These are phyloP conservation scores for Tokudaia tokunoshimensis DNA, from an alignment of 2,797 vertebrate species.

Conservation along the genomic window DNA sequence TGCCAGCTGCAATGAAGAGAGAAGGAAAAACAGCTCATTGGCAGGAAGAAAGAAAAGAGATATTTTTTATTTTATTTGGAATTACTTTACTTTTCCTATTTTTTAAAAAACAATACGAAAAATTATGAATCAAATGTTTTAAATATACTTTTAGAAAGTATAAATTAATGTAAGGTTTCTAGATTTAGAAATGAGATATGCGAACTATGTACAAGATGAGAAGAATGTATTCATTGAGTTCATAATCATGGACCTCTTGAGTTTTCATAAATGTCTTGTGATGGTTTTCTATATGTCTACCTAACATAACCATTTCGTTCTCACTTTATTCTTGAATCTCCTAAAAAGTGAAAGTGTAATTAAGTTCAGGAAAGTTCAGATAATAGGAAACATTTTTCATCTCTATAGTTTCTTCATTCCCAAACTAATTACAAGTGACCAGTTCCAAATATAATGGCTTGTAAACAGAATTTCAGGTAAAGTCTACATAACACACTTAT, in stretches of 20 bases:
- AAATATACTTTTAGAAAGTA: slow-evolving; percentile 29
- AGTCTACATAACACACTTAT: too few relatives aligned
- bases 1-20: slow-evolving; percentile 90
- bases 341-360: slow-evolving; percentile 2
- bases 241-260: not conserved
- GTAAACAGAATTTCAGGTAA: not conserved
- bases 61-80: not conserved
- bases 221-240: not conserved
- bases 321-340: slow-evolving; percentile 34
- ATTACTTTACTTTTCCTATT: not conserved
- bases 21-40: slow-evolving; percentile 25
- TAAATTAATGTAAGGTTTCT: not conserved
- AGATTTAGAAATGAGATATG: not conserved
- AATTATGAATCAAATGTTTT: not conserved
- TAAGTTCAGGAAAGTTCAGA: not conserved
- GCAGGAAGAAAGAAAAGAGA: not conserved
- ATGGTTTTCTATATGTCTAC: not conserved
- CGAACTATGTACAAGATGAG: not conserved
- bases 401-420: slow-evolving; percentile 9
- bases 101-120: not conserved
- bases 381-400: not conserved
- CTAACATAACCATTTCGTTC: not conserved
- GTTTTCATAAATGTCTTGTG: slow-evolving; percentile 31
- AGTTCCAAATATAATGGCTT: not conserved
- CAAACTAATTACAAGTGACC: not conserved